Conservation (phyloP, 2,797 vertebrate species). For the Danio albolineatus region DNA sequence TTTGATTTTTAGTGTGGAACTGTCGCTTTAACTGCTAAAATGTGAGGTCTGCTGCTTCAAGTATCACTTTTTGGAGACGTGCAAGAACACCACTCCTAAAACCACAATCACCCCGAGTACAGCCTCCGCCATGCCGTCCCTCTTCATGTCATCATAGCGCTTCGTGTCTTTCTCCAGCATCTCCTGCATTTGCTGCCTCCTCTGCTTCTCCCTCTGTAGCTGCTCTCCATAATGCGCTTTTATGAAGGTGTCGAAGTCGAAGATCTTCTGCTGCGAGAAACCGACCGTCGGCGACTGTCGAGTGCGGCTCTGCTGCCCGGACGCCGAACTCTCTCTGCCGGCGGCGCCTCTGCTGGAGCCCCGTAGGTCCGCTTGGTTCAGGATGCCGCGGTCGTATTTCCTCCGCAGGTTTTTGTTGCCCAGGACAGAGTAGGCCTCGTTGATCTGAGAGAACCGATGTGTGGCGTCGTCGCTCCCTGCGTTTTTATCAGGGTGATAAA, state of each 20-base stretch:
- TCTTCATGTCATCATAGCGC: rapidly evolving
- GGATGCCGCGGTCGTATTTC: slow-evolving; percentile 88
- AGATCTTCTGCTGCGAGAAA: slow-evolving; percentile 66
- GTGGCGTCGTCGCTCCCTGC: slow-evolving; percentile 78
- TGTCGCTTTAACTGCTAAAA: not conserved
- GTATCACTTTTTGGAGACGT: slow-evolving; percentile 47
- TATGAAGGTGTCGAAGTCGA: slow-evolving; percentile 92
- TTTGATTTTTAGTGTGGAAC: not conserved
- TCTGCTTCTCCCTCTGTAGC: slow-evolving; percentile 81
- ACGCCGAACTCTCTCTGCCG: not conserved
- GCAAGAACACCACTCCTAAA: slow-evolving; percentile 47
- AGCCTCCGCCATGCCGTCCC: slow-evolving; percentile 58
- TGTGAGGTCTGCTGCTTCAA: not conserved
- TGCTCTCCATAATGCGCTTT: slow-evolving; percentile 90
- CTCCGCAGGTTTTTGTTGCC: slow-evolving; percentile 82
- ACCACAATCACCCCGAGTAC: slow-evolving; percentile 57
- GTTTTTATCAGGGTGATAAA: slow-evolving; percentile 69
- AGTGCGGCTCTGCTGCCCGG: not conserved
- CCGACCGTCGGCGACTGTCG: not conserved
- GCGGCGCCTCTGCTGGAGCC: slow-evolving; percentile 66
- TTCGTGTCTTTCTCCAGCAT: slow-evolving; percentile 59
- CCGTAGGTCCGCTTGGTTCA: slow-evolving; percentile 78
- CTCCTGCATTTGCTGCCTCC: slow-evolving; percentile 68
- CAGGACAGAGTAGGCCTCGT: slow-evolving; percentile 88
- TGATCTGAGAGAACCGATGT: slow-evolving; percentile 83